phyloP scores from a whole-genome alignment of 2,888 invertebrate genomes.

The Plagodis pulveraria region DNA sequence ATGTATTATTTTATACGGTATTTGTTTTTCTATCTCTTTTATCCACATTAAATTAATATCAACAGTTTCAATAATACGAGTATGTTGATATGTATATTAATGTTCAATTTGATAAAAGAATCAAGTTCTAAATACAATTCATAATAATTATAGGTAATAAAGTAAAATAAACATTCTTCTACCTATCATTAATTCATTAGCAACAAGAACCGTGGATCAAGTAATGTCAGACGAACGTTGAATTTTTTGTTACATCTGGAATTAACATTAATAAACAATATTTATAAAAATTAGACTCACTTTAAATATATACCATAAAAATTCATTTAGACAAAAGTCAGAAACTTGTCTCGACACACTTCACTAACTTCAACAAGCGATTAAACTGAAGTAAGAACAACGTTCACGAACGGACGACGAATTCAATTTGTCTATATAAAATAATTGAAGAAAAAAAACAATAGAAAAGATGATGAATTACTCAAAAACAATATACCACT shows the following conservation, averaged over 20 bases:
- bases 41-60: too few relatives aligned
- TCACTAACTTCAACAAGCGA: conserved; percentile 19
- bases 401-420: conserved; percentile 24
- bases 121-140: too few relatives aligned
- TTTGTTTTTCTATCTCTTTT: too few relatives aligned
- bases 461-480: conserved; percentile 44
- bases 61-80: too few relatives aligned
- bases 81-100: too few relatives aligned
- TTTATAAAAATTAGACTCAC: conserved; percentile 18
- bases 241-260: conserved; percentile 3
- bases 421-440: conserved; percentile 23
- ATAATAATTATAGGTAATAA: too few relatives aligned
- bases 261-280: conserved; percentile 15
- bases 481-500: conserved; percentile 61
- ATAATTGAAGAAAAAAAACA: conserved; percentile 37
- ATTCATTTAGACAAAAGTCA: conserved; percentile 25
- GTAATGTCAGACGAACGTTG: neutral
- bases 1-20: too few relatives aligned
- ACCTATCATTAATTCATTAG: too few relatives aligned
- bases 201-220: too few relatives aligned
- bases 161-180: too few relatives aligned
- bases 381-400: conserved; percentile 23
- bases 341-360: conserved; percentile 23
- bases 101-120: too few relatives aligned
- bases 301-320: conserved; percentile 18